Percentiles rank a stretch among this genome's conserved stretches.
These are phyloP conservation scores for Trissonchulus latispiculum DNA, from an alignment of 2,888 invertebrate genomes.

Conservation along the genomic window DNA sequence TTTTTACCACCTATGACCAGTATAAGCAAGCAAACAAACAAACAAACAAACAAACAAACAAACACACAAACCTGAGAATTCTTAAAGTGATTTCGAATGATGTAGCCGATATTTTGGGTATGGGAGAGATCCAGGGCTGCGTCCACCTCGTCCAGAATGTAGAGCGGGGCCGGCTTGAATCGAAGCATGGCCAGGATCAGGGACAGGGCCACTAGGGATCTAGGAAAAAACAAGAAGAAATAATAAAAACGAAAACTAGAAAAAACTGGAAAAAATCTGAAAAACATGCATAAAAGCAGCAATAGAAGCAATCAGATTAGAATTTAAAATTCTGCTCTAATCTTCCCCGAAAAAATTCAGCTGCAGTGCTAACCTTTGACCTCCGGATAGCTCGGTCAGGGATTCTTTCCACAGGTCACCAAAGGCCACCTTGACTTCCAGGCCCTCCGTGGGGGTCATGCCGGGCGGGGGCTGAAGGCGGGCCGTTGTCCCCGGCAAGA, in stretches of 20 bases:
- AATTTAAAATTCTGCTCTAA: too few species aligned
- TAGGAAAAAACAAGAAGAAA: too few species aligned
- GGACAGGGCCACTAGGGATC: conserved; percentile 80
- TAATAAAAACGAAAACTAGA: too few species aligned
- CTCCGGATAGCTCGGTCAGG: conserved; percentile 69
- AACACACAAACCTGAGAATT: conserved; percentile 79
- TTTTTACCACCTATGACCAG: too few species aligned
- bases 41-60: too few species aligned
- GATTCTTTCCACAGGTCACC: conserved; percentile 92
- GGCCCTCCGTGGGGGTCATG: conserved; percentile 66
- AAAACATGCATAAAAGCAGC: too few species aligned
- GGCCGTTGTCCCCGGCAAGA: conserved; percentile 81
- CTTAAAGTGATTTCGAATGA: conserved; percentile 79
- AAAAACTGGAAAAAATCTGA: too few species aligned
- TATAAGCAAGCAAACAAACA: too few species aligned
- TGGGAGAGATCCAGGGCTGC: conserved; percentile 94
- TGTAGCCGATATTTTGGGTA: conserved; percentile 94
- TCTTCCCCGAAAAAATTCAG: too few species aligned
- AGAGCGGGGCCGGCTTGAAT: conserved; percentile 94
- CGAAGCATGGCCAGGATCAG: conserved; percentile 88
- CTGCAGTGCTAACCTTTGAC: conserved; percentile 7
- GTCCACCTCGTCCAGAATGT: conserved; percentile 97
- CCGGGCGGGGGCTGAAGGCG: conserved; percentile 62
- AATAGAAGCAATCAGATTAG: too few species aligned
- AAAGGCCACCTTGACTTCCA: conserved; percentile 83